Evolutionary conservation across 2,797 vertebrate species (phyloP), one percentile per base, ranked within the genome.

Genomic region (Calcarius lapponicus): DNA sequence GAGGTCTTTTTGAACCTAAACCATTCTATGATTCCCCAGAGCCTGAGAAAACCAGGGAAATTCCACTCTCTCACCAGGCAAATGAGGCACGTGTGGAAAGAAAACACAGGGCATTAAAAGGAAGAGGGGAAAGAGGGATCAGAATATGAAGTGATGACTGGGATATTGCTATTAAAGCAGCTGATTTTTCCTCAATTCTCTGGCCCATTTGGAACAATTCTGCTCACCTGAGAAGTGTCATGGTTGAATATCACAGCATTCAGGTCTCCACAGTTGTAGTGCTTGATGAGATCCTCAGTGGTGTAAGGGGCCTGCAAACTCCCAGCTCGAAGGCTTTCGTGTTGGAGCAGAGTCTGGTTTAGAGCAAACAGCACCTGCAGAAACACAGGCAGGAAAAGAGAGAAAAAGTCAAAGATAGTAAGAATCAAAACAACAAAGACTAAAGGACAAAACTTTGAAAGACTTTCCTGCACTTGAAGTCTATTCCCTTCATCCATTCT

Each of bases 211-310:
- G 22, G 65, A 88, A 28, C 11, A 17, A 18, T 31, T 56, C 9
- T 76, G 57, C 94, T 80, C 95, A 98, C 98, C 98, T 98, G 98
- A 74, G 98, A 98, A 20, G 98, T 98, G 93, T 98, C 98, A 3
- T 98, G 98, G 96, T 98, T 98, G 96, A 98, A 98, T 97, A 98
- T 98, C 88, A 98, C 98, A 13, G 98, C 96, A 8, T 97, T 98
- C 95, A 98, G 98, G 92, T 98, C 98, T 79, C 98, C 98, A 29
- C 98, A 98, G 88, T 98, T 98, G 94, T 98, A 98, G 93, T 98
- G 98, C 61, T 98, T 98, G 97, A 98, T 98, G 93, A 98, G 98
- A 95, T 98, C 98, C 94, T 98, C 98, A 0, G 98, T 98, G 88
- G 98, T 98, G 21, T 98, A 98, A 0, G 98, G 98, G 1, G 97